Percentiles rank a stretch among this genome's conserved stretches.
These are phyloP conservation scores for Vespertilio murinus DNA, from an alignment of 2,797 vertebrate genomes.

Conservation along the genomic window DNA sequence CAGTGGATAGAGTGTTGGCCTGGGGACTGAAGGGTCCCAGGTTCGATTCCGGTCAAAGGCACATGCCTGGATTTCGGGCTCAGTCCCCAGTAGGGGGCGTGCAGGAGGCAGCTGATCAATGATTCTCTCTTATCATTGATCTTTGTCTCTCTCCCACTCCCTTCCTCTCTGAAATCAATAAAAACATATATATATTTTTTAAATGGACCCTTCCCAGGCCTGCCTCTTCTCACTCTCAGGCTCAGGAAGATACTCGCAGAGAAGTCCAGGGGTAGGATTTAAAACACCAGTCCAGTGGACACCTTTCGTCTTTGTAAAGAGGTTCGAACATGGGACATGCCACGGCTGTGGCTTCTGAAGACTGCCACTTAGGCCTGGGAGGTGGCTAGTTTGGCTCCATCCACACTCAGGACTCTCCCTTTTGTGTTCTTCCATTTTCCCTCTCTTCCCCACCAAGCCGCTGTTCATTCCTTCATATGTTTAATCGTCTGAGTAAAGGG, in stretches of 20 bases:
- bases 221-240: background rate
- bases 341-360: no score
- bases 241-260: background rate
- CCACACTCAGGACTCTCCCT: background rate
- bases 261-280: background rate
- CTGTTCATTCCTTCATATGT: background rate
- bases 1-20: no score
- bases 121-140: no score
- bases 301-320: background rate
- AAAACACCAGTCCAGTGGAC: background rate
- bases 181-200: background rate
- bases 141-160: no score
- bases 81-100: no score
- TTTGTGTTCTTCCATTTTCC: background rate
- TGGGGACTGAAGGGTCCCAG: no score
- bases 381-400: background rate
- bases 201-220: background rate
- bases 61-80: no score
- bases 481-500: conserved; percentile 17
- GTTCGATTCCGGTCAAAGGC: no score
- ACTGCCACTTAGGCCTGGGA: background rate
- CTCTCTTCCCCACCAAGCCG: background rate
- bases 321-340: background rate
- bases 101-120: no score
- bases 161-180: no score